Evolutionary conservation across 64 coral and sea anemone species (phyloP), one percentile per base, ranked within the genome.

Genomic region (Pachyseris speciosa): DNA sequence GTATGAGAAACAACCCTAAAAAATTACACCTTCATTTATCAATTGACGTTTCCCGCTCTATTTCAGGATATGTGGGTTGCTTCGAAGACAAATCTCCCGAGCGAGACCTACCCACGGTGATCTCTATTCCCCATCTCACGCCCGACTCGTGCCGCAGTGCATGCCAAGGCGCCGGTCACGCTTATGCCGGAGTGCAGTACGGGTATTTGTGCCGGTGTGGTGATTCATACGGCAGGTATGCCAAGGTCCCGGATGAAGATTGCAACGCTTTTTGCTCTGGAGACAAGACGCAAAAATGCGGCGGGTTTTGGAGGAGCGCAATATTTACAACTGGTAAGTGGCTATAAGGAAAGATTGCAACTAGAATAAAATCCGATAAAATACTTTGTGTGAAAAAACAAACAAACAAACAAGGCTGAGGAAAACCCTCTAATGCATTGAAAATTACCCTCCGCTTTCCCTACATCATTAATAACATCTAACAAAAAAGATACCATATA

Each of bases 191-290:
- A 66, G 84, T 99, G 47, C 97, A 99, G 85, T 95, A 99, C 83
- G 97, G 97, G n/a, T 99, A 99, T 75, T 69, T 99, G 40, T 99
- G 97, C 47, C 86, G 94, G 37, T 99, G 97, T 79, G 97, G 97
- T 26, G 88, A 99, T 45, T 84, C 84, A 0, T 99, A 99, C 64
- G 97, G 97, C 27, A 95, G 90, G 43, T 99, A 99, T 66, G 67
- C 69, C 1, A 88, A 94, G 32, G 39, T 95, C 16, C 37, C 55
- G 2, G 97, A 99, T n/a, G 80, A 75, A 42, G 88, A 90, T 9
- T 99, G 97, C 37, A 95, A 75, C 25, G 86, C 93, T 9, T 68
- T 84, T 30, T 99, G 97, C 19, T 75, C 68, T 52, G 97, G 97
- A 25, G 97, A 99, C 60, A 45, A 72, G 24, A 42, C 48, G n/a